Evolutionary conservation across 53 echinoderm and acorn worm genomes (phyloP).

Genomic region (Holothuria leucospilota): DNA sequence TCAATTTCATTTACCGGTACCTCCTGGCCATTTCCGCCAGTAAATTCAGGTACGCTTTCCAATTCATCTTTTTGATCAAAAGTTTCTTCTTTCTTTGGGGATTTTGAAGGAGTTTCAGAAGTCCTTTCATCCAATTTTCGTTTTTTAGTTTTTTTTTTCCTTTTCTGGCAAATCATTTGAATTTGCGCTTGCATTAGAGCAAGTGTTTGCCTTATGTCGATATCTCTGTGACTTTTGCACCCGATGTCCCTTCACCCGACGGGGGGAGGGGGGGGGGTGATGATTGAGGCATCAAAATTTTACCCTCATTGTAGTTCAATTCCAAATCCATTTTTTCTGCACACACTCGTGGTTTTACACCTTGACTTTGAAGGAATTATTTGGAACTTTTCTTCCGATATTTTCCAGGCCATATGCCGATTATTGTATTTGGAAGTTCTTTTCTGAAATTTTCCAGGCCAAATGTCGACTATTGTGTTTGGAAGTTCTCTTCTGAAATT

Average conservation of each 20-base stretch:
- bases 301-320: too few relatives aligned
- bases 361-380: too few relatives aligned
- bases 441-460: too few relatives aligned
- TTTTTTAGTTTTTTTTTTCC: not conserved
- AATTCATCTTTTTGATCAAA: conserved; percentile 1
- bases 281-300: not conserved
- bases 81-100: not conserved
- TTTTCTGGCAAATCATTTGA: conserved; percentile 13
- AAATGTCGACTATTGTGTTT: too few relatives aligned
- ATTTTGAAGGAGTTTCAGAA: not conserved
- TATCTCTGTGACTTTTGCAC: not conserved
- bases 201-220: not conserved
- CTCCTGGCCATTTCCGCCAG: not conserved
- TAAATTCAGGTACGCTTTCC: not conserved
- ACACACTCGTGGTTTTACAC: too few relatives aligned
- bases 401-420: too few relatives aligned
- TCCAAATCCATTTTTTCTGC: too few relatives aligned
- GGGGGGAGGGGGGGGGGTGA: not conserved
- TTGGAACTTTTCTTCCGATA: too few relatives aligned
- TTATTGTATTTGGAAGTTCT: too few relatives aligned
- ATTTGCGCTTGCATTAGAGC: conserved; percentile 3
- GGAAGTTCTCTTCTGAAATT: too few relatives aligned
- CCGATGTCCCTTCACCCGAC: not conserved
- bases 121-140: not conserved
- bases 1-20: too few relatives aligned